Conservation (phyloP, 2,113 vertebrate genomes). For the Uria lomvia region DNA sequence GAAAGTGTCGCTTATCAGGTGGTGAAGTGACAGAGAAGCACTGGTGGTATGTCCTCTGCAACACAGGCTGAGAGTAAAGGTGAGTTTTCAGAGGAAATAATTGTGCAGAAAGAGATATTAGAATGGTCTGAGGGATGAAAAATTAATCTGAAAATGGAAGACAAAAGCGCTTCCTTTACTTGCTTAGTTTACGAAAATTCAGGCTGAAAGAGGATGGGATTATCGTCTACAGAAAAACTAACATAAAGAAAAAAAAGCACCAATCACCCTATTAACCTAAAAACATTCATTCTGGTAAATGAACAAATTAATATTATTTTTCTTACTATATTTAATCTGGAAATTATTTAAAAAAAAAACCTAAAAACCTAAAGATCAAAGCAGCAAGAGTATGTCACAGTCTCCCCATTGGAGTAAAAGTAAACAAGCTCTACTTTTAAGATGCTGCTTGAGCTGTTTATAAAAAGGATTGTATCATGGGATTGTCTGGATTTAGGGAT, state of each 20-base stretch:
- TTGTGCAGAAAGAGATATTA: neutral
- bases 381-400: neutral
- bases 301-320: neutral
- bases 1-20: neutral
- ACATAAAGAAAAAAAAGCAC: neutral
- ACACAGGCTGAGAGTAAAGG: neutral
- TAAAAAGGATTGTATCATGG: neutral
- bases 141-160: neutral
- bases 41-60: accelerated
- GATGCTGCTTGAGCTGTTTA: neutral
- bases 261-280: neutral
- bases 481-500: neutral
- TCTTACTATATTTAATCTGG: neutral
- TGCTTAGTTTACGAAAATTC: neutral
- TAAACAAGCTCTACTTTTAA: neutral
- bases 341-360: neutral
- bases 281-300: neutral
- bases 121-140: neutral
- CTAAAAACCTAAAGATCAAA: neutral
- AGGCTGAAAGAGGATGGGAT: neutral
- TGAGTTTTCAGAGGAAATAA: neutral
- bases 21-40: neutral
- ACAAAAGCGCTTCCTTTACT: accelerated
- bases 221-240: neutral
- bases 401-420: neutral